These are phyloP conservation scores for Cephus runcator DNA, from an alignment of 2,888 invertebrate genomes.

Conservation along the genomic window DNA sequence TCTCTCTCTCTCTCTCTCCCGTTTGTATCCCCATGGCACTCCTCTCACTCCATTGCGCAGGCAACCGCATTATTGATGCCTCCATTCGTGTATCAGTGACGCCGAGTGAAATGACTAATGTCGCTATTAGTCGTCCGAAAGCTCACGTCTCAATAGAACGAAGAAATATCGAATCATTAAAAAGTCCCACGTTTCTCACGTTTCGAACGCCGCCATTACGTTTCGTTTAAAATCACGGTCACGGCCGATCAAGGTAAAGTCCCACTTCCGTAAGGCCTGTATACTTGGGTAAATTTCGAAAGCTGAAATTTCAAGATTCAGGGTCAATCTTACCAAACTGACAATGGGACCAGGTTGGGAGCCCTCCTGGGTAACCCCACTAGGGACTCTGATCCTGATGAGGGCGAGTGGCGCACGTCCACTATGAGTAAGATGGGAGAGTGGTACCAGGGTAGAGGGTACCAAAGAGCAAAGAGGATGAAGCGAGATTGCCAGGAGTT, in stretches of 20 bases:
- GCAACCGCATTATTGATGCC: slow-evolving; percentile 52
- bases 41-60: slow-evolving; percentile 13
- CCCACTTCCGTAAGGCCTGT: background rate
- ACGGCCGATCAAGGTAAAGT: background rate
- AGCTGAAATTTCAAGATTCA: background rate
- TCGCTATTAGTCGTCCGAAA: slow-evolving; percentile 54
- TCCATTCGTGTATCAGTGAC: slow-evolving; percentile 59
- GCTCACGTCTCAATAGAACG: slow-evolving; percentile 46
- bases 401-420: background rate
- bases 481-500: slow-evolving; percentile 50
- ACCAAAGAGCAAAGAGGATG: slow-evolving; percentile 22
- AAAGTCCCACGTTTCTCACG: background rate
- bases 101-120: slow-evolving; percentile 59
- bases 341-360: background rate
- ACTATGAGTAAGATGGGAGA: background rate
- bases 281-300: background rate
- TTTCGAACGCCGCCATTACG: background rate
- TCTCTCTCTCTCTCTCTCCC: slow-evolving; percentile 3
- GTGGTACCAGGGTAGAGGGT: slow-evolving; percentile 28
- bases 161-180: slow-evolving; percentile 1
- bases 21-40: background rate
- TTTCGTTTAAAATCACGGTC: background rate
- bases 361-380: background rate
- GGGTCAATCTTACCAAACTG: background rate
- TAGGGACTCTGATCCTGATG: background rate